Base-by-base conservation (phyloP, 1,140 invertebrate species). In the Carcinoscorpius rotundicauda region DNA sequence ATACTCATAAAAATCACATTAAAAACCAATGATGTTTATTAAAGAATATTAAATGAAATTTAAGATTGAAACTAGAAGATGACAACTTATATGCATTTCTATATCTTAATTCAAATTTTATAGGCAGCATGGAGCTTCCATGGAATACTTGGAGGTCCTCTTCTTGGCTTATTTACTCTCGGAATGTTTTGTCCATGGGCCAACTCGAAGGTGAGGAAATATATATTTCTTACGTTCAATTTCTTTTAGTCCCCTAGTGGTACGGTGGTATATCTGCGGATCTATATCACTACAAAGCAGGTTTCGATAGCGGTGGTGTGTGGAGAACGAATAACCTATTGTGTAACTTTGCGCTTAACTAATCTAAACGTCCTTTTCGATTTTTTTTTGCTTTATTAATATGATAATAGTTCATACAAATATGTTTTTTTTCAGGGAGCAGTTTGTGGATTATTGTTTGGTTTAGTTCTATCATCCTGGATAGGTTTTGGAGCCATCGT, bases 101-200 rank as follows among this genome's bases (percentile, higher is more conserved):
- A 29, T 2, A 29, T 29, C 29, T 29, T 29, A 29, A 29, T 29
- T 29, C 29, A 29, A 29, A 29, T 77, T 4, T 69, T 74, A n/a
- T 72, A 78, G 75, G 78, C 80, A 62, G 73, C 76, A 4, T 60
- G 77, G 6, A 78, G 76, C 60, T 72, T 82, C 49, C 76, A 75
- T 66, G 80, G 81, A 49, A 78, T 86, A 6, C 80, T 84, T 3
- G 77, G 80, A 60, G 89, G 89, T 56, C 86, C 88, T 48, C 75
- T 90, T 3, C 76, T 91, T 3, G 87, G 87, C 3, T 79, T 89
- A 8, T 91, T 90, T 71, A 84, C 85, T 3, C 78, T 90, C 53
- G 89, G 87, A 61, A 84, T 90, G 76, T 86, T 89, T 71, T 83
- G 87, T 58, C 87, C 87, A 0, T 83, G 81, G 78, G 82, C 85